These are phyloP conservation scores for Hycleus phaleratus DNA, from an alignment of 1,140 invertebrate genomes.

Conservation along the genomic window DNA sequence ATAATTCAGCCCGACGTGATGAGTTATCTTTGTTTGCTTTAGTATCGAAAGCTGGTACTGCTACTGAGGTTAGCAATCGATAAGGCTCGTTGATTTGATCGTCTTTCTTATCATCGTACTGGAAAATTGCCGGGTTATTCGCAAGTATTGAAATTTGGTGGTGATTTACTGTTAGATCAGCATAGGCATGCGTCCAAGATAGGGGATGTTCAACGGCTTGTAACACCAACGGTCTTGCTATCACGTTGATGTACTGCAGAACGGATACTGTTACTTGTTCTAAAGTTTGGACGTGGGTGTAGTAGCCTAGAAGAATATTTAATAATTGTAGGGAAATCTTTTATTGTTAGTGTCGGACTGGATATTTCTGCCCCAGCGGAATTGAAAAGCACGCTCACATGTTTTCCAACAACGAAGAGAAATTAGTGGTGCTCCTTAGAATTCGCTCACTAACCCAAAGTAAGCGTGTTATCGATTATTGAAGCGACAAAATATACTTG, in stretches of 20 bases:
- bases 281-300: constrained; percentile 83
- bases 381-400: too few species aligned
- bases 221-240: constrained; percentile 79
- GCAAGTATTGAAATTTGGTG: too few species aligned
- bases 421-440: too few species aligned
- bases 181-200: constrained; percentile 84
- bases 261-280: constrained; percentile 92
- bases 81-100: constrained; percentile 45
- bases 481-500: too few species aligned
- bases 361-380: too few species aligned
- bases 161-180: constrained; percentile 65
- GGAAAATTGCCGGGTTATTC: background rate
- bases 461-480: too few species aligned
- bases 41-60: constrained; percentile 77
- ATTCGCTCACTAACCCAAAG: too few species aligned
- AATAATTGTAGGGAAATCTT: too few species aligned
- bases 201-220: constrained; percentile 67
- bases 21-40: constrained; percentile 51
- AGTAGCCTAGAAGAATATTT: constrained; percentile 59
- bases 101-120: constrained; percentile 35
- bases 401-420: too few species aligned
- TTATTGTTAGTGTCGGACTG: too few species aligned
- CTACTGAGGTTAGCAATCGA: constrained; percentile 72
- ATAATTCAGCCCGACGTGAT: constrained; percentile 59
- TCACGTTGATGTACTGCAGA: constrained; percentile 83